Evolutionary conservation across 2,113 vertebrate species (phyloP).

Genomic region (Mixornis gularis): DNA sequence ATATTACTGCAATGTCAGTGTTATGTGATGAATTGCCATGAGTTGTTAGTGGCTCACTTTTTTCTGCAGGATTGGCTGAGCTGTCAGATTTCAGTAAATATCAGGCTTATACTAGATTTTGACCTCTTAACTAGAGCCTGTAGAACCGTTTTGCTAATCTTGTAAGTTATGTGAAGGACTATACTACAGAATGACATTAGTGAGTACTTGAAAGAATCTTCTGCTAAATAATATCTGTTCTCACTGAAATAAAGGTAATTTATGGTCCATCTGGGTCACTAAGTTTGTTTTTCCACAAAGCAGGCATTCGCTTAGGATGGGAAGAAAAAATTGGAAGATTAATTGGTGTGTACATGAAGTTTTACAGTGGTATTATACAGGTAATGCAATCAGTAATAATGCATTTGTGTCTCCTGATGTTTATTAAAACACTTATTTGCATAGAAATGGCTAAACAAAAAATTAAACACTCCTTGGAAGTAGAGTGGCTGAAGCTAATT

Average conservation of each 20-base stretch:
- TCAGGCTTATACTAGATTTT: not conserved
- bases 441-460: not conserved
- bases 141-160: not conserved
- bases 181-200: not conserved
- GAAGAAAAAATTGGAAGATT: not conserved
- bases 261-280: not conserved
- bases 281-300: slow-evolving; percentile 1
- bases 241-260: not conserved
- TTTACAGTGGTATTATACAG: not conserved
- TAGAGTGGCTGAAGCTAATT: not conserved
- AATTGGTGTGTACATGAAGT: not conserved
- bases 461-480: not conserved
- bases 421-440: not conserved
- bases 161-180: not conserved
- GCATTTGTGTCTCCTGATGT: not conserved
- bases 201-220: not conserved
- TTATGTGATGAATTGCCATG: not conserved
- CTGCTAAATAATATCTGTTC: not conserved
- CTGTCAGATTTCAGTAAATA: not conserved
- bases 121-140: not conserved
- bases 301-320: not conserved
- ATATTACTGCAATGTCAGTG: not conserved
- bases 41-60: not conserved
- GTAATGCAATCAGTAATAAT: not conserved
- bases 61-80: not conserved